Base-by-base conservation (phyloP, 2,113 vertebrate species). In the Calyptomena viridis region DNA sequence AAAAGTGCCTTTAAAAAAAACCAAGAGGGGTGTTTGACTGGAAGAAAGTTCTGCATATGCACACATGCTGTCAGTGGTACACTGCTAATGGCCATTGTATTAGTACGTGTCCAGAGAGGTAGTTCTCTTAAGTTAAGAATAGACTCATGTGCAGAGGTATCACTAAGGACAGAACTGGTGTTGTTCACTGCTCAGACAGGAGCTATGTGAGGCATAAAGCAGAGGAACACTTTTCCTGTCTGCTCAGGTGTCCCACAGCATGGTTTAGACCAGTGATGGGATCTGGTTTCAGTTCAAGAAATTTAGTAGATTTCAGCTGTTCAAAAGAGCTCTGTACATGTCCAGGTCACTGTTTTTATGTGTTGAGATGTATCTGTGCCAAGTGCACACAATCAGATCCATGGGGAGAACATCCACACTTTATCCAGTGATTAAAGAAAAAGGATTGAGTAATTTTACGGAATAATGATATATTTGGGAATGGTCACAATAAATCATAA, bases 221-320 rank as follows among this genome's bases (percentile, higher is more conserved):
- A 71, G 14, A 69, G 66, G 49, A 96, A 63, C 6, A 14, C 19
- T 77, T 78, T 19, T 44, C 52, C n/a, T 64, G 18, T 30, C 59
- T 84, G 28, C 17, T 58, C 50, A 6, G 7, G n/a, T 83, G 49
- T 28, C 15, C 17, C 47, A 59, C 14, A 59, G 59, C 39, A 50
- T 0, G 0, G 50, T 42, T 88, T 31, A 77, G 52, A 47, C 72
- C 59, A 60, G 27, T 1, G 1, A 27, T 20, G 12, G 3, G 40
- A 58, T 44, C 66, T 55, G 47, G 56, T 74, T 88, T 80, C 40
- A 44, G 33, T 42, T 91, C 35, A 86, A 77, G 82, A 88, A 86
- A 92, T 84, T 46, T 9, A 86, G 46, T 20, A 30, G 35, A 72
- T 17, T n/a, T 76, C 33, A 63, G 67, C 33, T 84, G 39, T 53